Evolutionary conservation across 2,888 invertebrate genomes (phyloP).

Genomic region (Busseola fusca): DNA sequence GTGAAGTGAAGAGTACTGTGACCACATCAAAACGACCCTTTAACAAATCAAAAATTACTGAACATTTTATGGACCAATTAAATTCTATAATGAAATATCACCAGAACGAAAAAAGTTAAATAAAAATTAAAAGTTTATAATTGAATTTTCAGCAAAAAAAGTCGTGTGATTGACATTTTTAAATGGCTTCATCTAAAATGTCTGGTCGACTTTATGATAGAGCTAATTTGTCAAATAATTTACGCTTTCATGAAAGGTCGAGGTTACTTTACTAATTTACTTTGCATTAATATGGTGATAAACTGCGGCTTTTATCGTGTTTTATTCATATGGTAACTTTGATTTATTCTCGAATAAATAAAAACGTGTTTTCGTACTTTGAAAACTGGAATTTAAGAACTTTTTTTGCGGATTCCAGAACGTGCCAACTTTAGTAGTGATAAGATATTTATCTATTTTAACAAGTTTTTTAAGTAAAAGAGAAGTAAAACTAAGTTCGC

Average conservation of each 20-base stretch:
- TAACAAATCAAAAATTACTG: too few relatives aligned
- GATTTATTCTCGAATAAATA: not conserved
- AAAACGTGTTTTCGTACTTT: not conserved
- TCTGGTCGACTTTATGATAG: slow-evolving; percentile 25
- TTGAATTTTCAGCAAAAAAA: slow-evolving; percentile 31
- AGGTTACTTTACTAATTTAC: slow-evolving; percentile 21
- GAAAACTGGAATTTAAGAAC: not conserved
- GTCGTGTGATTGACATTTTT: slow-evolving; percentile 8
- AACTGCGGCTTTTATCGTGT: slow-evolving; percentile 2
- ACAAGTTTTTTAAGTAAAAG: not conserved
- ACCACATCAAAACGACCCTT: not conserved
- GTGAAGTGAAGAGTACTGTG: too few relatives aligned
- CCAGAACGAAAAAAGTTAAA: slow-evolving; percentile 28
- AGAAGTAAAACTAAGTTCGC: not conserved
- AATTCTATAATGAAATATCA: slow-evolving; percentile 6
- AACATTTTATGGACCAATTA: not conserved
- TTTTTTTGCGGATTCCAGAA: not conserved
- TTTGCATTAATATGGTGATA: slow-evolving; percentile 20
- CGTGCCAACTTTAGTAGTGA: not conserved
- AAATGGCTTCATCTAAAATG: slow-evolving; percentile 30
- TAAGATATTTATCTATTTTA: not conserved
- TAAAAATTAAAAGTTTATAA: slow-evolving; percentile 35
- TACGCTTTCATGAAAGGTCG: not conserved
- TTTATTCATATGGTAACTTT: not conserved
- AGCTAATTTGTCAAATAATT: slow-evolving; percentile 48